A percentile compares a stretch with the other conserved stretches of the same genome.
Conservation (phyloP, 2,113 vertebrate species). For the Saimiri boliviensis region DNA sequence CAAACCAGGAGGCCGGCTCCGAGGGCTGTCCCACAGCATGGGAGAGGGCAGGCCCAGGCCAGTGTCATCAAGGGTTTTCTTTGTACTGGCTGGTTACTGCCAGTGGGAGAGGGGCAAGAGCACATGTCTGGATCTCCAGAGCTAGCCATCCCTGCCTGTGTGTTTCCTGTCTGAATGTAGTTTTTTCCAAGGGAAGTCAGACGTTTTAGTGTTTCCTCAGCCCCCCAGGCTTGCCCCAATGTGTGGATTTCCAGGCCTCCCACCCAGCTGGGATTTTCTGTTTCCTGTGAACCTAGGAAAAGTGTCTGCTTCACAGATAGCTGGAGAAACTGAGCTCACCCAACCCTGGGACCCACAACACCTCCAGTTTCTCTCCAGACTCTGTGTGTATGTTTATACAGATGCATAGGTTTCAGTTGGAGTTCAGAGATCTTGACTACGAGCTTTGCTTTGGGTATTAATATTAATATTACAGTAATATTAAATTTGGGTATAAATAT, state of each 20-base stretch:
- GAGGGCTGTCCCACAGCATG: not conserved
- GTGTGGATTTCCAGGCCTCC: conserved; percentile 23
- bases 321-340: not conserved
- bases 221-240: not conserved
- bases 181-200: conserved; percentile 74
- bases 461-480: too few species aligned
- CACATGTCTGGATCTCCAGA: not conserved
- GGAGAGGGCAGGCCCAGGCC: not conserved
- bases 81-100: conserved; percentile 14
- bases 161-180: conserved; percentile 67
- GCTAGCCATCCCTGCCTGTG: conserved; percentile 43
- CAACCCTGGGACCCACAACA: not conserved
- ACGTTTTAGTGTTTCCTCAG: conserved; percentile 56
- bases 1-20: not conserved
- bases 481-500: too few species aligned
- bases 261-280: not conserved
- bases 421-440: not conserved
- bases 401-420: not conserved
- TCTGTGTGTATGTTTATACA: not conserved
- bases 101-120: not conserved
- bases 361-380: not conserved
- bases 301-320: not conserved
- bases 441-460: not conserved
- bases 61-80: conserved; percentile 1
- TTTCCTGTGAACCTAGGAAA: conserved; percentile 48